Conservation (phyloP, 2,888 invertebrate genomes). For the Lingula anatina region DNA sequence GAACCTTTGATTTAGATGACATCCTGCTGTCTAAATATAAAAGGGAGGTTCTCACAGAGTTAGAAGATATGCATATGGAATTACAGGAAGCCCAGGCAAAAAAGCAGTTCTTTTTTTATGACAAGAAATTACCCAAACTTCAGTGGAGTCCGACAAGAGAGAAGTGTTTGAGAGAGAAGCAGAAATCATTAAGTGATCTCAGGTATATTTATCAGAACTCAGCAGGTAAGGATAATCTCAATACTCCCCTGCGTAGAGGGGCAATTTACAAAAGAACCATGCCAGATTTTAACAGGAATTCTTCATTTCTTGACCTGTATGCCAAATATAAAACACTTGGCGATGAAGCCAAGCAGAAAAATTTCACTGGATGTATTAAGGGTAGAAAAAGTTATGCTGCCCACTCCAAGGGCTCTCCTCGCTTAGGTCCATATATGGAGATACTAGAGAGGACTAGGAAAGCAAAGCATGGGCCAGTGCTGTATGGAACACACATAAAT, state of each 20-base stretch:
- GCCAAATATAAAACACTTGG: slow-evolving; percentile 16
- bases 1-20: too few species aligned
- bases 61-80: slow-evolving; percentile 70
- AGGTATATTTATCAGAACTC: slow-evolving; percentile 35
- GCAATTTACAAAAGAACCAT: background rate
- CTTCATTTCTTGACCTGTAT: slow-evolving; percentile 11
- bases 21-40: too few species aligned
- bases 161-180: slow-evolving; percentile 72
- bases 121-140: slow-evolving; percentile 67
- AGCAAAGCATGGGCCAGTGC: slow-evolving; percentile 14
- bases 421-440: slow-evolving; percentile 18
- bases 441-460: slow-evolving; percentile 17
- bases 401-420: too few species aligned
- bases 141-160: slow-evolving; percentile 70
- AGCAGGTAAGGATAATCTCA: slow-evolving; percentile 7
- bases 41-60: slow-evolving; percentile 62
- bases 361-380: too few species aligned
- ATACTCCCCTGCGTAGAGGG: background rate
- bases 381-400: too few species aligned
- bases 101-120: slow-evolving; percentile 76
- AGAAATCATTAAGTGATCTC: slow-evolving; percentile 82
- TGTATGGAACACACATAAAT: slow-evolving; percentile 36
- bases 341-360: slow-evolving; percentile 7
- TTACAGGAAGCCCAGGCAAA: slow-evolving; percentile 74
- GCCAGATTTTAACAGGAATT: slow-evolving; percentile 12